Evolutionary conservation across 1,140 invertebrate species (phyloP).

Genomic region (Elysia chlorotica): DNA sequence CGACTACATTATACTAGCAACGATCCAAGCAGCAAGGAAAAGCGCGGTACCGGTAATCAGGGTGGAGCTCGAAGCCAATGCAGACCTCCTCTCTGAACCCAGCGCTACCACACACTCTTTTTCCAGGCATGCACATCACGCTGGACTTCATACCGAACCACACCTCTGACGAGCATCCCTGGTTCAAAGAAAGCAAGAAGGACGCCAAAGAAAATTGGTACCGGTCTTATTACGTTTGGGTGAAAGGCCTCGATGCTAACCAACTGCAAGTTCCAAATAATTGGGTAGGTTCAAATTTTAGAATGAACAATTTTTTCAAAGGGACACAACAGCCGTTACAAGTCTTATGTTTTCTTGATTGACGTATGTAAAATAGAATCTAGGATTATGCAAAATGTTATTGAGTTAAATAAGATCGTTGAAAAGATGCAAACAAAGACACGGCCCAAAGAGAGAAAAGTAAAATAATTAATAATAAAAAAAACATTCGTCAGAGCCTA

Average conservation of each 20-base stretch:
- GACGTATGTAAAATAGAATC: too few species aligned
- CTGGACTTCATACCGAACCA: conserved; percentile 89
- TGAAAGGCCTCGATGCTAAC: conserved; percentile 5
- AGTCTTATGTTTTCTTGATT: too few species aligned
- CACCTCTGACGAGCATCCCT: conserved; percentile 76
- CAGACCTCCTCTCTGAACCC: not conserved
- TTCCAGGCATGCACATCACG: conserved; percentile 47
- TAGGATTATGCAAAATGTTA: too few species aligned
- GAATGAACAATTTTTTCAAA: too few species aligned
- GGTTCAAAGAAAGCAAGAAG: conserved; percentile 74
- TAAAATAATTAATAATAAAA: too few species aligned
- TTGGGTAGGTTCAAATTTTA: conserved; percentile 77
- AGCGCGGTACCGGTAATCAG: not conserved
- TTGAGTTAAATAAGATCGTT: too few species aligned
- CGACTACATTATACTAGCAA: too few species aligned
- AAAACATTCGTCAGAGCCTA: too few species aligned
- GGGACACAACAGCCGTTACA: too few species aligned
- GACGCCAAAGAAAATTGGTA: conserved; percentile 67
- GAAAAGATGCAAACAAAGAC: too few species aligned
- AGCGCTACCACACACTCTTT: not conserved
- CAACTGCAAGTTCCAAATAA: conserved; percentile 69
- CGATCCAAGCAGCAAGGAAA: too few species aligned
- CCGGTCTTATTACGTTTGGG: conserved; percentile 67
- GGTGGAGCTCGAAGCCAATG: not conserved
- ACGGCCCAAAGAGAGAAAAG: too few species aligned